Conservation (phyloP, 1,140 invertebrate genomes). For the Scaptomyza graminum region DNA sequence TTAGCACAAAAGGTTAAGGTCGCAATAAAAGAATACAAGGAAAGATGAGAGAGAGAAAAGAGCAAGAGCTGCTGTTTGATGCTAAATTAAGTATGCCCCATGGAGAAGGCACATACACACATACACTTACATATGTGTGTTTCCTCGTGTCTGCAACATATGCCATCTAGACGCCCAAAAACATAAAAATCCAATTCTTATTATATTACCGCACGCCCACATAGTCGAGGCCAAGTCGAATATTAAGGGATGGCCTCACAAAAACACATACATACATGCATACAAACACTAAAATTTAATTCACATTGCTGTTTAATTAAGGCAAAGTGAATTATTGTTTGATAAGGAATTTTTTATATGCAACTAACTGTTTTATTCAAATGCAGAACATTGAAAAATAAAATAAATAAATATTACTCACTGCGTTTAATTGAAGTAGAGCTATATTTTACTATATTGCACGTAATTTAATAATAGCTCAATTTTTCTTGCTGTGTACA, state of each 20-base stretch:
- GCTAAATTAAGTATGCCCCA: conserved; percentile 66
- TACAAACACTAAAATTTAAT: neutral
- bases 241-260: conserved; percentile 11
- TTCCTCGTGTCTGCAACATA: conserved; percentile 19
- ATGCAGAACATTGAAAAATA: no score
- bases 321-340: no score
- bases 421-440: neutral
- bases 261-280: neutral
- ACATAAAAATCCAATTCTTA: conserved; percentile 81
- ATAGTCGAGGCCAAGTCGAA: conserved; percentile 33
- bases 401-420: neutral
- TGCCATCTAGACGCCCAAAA: conserved; percentile 61
- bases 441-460: neutral
- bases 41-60: neutral
- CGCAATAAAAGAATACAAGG: neutral
- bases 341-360: no score
- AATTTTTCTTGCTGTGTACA: conserved; percentile 3
- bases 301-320: neutral
- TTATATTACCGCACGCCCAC: conserved; percentile 80
- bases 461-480: neutral
- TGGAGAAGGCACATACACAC: conserved; percentile 43
- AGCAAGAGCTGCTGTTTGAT: conserved; percentile 13
- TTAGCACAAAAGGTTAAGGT: conserved; percentile 67
- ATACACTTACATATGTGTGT: conserved; percentile 22
- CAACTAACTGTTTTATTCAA: no score